Evolutionary conservation across 2,113 vertebrate genomes (phyloP).

Genomic region (Naja naja): DNA sequence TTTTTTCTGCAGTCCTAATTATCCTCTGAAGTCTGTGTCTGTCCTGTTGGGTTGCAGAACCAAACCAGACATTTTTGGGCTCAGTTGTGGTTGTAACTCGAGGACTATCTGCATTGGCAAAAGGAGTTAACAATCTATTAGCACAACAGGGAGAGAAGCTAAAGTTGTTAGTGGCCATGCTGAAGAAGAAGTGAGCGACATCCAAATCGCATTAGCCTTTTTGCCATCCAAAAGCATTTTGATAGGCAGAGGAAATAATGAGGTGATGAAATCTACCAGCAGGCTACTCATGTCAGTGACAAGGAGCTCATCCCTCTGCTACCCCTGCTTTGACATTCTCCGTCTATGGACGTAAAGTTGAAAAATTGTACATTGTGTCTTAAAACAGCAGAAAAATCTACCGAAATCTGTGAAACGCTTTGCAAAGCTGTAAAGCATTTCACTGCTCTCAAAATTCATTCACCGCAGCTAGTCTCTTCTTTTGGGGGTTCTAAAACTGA

Average conservation of each 20-base stretch:
- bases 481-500: background rate
- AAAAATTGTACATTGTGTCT: background rate
- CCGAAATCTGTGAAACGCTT: background rate
- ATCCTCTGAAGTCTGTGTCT: too few relatives aligned
- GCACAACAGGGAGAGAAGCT: background rate
- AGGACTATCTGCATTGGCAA: background rate
- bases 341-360: background rate
- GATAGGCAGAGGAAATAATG: background rate
- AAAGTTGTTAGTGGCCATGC: background rate
- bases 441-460: background rate
- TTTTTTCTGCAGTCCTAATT: too few relatives aligned
- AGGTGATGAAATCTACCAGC: background rate
- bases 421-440: background rate
- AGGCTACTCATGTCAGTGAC: background rate
- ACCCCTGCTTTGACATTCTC: background rate
- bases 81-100: background rate
- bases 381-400: background rate
- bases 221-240: background rate
- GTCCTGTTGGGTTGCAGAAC: too few relatives aligned
- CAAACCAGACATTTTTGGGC: too few relatives aligned
- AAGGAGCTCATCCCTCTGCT: background rate
- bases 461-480: background rate
- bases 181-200: background rate
- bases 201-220: background rate
- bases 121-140: background rate